Conservation (phyloP, 2,888 invertebrate genomes). For the Eupithecia tripunctaria region DNA sequence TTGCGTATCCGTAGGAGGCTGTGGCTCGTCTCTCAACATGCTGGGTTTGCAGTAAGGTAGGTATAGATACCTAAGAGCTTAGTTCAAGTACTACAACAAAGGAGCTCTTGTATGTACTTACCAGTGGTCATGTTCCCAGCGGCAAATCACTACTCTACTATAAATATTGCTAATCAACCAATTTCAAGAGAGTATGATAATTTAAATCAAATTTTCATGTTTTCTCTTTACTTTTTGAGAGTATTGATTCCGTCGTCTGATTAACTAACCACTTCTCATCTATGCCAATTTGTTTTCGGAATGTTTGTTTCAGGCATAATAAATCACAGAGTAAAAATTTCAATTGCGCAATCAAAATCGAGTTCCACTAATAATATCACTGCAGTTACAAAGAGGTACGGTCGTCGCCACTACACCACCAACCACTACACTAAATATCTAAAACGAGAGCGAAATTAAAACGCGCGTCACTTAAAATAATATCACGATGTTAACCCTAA, state of each 20-base stretch:
- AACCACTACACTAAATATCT: conserved; percentile 68
- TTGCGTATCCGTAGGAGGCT: conserved; percentile 5
- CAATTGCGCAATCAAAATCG: conserved; percentile 43
- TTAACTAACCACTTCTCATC: conserved; percentile 3
- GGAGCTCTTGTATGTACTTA: conserved; percentile 56
- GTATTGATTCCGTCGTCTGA: conserved; percentile 15
- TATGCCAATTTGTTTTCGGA: neutral
- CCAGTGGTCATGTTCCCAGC: conserved; percentile 69
- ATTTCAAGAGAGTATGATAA: conserved; percentile 51
- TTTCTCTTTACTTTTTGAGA: conserved; percentile 15
- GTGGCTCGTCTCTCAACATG: neutral
- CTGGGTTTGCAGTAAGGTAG: neutral
- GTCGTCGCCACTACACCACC: conserved; percentile 57
- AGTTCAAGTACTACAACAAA: neutral
- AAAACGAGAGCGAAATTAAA: conserved; percentile 54
- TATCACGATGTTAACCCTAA: conserved; percentile 79
- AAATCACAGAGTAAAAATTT: conserved; percentile 38
- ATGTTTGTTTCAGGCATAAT: conserved; percentile 6
- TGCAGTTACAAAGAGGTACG: conserved; percentile 55
- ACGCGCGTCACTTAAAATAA: conserved; percentile 75
- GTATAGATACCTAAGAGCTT: too few species aligned
- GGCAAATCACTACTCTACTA: conserved; percentile 21
- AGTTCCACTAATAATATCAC: conserved; percentile 56
- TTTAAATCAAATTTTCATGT: conserved; percentile 67
- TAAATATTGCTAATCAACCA: conserved; percentile 24